Conservation (phyloP, 2,888 invertebrate genomes). For the Geotrupes spiniger region DNA sequence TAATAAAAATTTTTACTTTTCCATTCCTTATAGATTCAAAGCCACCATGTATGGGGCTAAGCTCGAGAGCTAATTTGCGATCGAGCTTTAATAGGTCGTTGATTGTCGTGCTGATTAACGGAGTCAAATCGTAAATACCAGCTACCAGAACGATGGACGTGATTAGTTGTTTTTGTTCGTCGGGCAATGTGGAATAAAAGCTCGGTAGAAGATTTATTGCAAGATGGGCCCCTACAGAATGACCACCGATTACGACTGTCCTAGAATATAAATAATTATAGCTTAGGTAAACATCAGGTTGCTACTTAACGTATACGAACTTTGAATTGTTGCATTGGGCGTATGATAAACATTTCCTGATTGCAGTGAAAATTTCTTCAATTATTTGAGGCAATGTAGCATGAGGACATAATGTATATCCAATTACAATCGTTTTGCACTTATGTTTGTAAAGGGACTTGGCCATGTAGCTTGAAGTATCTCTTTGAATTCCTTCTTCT, state of each 20-base stretch:
- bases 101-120: constrained; percentile 63
- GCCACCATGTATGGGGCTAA: constrained; percentile 58
- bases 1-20: constrained; percentile 44
- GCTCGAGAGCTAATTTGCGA: constrained; percentile 51
- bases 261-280: too few species aligned
- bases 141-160: constrained; percentile 69
- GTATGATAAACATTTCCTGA: constrained; percentile 62
- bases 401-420: constrained; percentile 76
- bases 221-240: constrained; percentile 85
- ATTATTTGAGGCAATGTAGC: constrained; percentile 63
- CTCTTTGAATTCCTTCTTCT: constrained; percentile 56
- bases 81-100: constrained; percentile 68
- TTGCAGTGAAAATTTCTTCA: constrained; percentile 61
- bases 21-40: constrained; percentile 41
- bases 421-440: constrained; percentile 70
- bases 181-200: constrained; percentile 34
- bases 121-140: constrained; percentile 75
- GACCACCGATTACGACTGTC: constrained; percentile 72
- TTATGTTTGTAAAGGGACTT: constrained; percentile 60
- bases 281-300: too few species aligned
- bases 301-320: too few species aligned
- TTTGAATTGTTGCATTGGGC: constrained; percentile 61
- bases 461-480: constrained; percentile 63
- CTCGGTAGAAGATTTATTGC: constrained; percentile 62
- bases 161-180: constrained; percentile 44